Evolutionary conservation across 1,140 invertebrate genomes (phyloP), one percentile per base, ranked within the genome.

Genomic region (Paraescarpia echinospica): DNA sequence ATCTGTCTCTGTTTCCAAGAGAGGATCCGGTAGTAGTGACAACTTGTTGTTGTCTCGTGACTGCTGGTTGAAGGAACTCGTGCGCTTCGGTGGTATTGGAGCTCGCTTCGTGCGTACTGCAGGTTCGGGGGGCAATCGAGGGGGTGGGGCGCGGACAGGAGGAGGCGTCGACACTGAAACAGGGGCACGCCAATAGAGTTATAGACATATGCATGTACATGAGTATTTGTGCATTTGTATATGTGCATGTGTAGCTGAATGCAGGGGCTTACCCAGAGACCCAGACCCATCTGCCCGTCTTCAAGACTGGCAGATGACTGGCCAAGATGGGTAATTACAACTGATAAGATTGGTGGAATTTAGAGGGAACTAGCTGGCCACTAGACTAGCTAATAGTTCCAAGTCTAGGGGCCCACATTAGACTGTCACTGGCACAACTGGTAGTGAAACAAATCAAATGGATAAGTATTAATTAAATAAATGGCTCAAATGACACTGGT

Each of bases 51-150:
- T 34, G 35, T 34, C 89, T 22, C 5, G 89, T 1, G 33, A 48
- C 35, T 35, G 91, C 35, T 92, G 93, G 93, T 95, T 94, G 92
- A 95, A 95, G 59, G 95, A 98, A 98, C 98, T 99, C 89, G 98
- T 99, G 94, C 98, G 96, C 96, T 99, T 99, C 6, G 98, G 98
- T 93, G 98, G 98, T 5, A 98, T 98, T 35, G 98, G 98, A n/a
- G 98, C 98, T 95, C 98, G 98, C 95, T 99, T 99, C 95, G 98
- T 98, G 98, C 97, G 96, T 98, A 35, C 33, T 90, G 89, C 89
- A 14, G 33, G 33, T 31, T 90, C 59, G 8, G 59, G 59, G 8
- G 59, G 41, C 41, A 41, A 18, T 12, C 59, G 59, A 14, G 59
- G 27, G 59, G 59, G 59, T 18, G 59, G 59, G 59, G 59, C 59